Evolutionary conservation across 2,797 vertebrate genomes (phyloP), one percentile per base, ranked within the genome.

Genomic region (Pelobates cultripes): DNA sequence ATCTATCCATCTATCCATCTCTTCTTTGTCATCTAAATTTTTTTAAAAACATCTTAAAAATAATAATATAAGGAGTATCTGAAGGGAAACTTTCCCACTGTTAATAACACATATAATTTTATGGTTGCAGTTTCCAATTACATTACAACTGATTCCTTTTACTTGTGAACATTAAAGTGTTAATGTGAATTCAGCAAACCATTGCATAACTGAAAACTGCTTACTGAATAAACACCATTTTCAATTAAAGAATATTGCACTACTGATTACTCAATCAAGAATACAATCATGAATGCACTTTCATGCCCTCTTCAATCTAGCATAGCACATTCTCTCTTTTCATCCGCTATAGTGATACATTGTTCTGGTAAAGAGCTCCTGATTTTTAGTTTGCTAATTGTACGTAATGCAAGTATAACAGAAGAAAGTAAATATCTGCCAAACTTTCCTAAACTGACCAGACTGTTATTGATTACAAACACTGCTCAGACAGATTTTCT

Each of bases 241-340:
- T 12, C 14, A 44, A 9, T 75, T 87, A 88, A 73, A 87, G 85
- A 78, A 74, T 85, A 85, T 84, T 84, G 82, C 73, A 81, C 85
- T 89, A 84, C 85, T 87, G 87, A 90, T 88, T 85, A 88, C 85
- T 87, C 4, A 78, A 89, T 87, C 77, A 80, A 75, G 77, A 76
- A 81, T 9, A 79, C 4, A 78, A 89, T 87, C 77, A 80, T 73
- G 77, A 76, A 81, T 9, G 79, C 64, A 67, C 82, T 88, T 90
- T 91, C 88, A 88, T 86, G 13, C 70, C 86, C 86, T 83, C 89
- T 89, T 77, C 81, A 85, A 86, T 60, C 76, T 82, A 53, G 9
- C 83, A 83, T 80, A 86, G 64, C 41, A 43, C 43, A 69, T 86
- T 81, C 47, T 85, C 89, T 84, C 71, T 86, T 86, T 87, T 87